These are phyloP conservation scores for Brachyhypopomus gauderio DNA, from an alignment of 2,113 vertebrate species.

Conservation along the genomic window DNA sequence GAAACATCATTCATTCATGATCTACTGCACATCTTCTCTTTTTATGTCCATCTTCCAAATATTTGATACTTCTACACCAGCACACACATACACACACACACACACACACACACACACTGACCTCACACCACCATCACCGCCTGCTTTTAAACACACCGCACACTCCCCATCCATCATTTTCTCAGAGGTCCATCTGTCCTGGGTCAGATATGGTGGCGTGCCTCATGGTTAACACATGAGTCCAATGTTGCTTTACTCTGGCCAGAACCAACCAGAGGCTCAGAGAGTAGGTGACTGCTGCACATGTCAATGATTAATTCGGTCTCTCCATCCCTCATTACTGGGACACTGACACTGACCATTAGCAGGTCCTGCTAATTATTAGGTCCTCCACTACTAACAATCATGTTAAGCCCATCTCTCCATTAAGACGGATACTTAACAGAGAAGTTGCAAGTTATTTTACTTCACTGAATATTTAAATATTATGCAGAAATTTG, in stretches of 20 bases:
- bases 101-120: no score
- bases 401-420: not conserved
- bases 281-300: not conserved
- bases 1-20: conserved; percentile 90
- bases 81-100: no score
- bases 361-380: not conserved
- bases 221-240: not conserved
- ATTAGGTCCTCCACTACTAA: not conserved
- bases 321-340: not conserved
- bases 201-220: not conserved
- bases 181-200: no score
- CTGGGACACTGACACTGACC: not conserved
- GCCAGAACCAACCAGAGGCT: conserved; percentile 17
- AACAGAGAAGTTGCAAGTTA: not conserved
- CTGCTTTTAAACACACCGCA: no score
- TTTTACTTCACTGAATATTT: not conserved
- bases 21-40: conserved; percentile 67
- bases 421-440: not conserved
- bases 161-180: no score
- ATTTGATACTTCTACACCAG: not conserved
- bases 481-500: not conserved
- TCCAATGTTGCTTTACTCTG: not conserved
- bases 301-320: not conserved
- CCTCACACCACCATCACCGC: no score
- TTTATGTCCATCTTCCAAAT: conserved; percentile 56